Conservation (phyloP, 1,140 invertebrate genomes). For the Papilio machaon region DNA sequence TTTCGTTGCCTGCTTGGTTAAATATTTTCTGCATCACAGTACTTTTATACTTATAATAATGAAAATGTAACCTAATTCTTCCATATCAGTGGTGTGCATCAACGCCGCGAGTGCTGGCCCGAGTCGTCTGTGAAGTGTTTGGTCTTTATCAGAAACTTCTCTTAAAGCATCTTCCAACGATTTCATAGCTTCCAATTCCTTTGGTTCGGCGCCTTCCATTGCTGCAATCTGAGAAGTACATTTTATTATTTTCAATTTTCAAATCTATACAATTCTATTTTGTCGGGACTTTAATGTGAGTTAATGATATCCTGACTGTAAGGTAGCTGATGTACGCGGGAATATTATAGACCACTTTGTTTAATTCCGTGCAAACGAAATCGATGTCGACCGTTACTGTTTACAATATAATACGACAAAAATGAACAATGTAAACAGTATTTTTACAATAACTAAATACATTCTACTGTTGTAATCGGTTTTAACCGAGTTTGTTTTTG, state of each 20-base stretch:
- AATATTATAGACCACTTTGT: too few species aligned
- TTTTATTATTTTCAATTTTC: background rate
- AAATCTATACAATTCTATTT: background rate
- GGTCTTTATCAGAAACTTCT: constrained; percentile 50
- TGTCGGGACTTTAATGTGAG: too few species aligned
- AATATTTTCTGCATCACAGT: background rate
- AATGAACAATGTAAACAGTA: too few species aligned
- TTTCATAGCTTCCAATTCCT: constrained; percentile 54
- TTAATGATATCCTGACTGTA: too few species aligned
- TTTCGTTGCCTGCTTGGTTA: background rate
- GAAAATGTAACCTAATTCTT: constrained; percentile 50
- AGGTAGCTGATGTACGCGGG: too few species aligned
- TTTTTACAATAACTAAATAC: too few species aligned
- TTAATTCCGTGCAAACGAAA: too few species aligned
- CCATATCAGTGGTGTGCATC: constrained; percentile 54
- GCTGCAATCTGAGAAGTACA: constrained; percentile 56
- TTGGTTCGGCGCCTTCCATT: constrained; percentile 58
- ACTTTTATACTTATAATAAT: background rate
- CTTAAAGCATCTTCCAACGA: constrained; percentile 62
- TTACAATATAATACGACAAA: too few species aligned
- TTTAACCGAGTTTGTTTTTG: background rate
- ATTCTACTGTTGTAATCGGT: too few species aligned
- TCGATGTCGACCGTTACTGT: too few species aligned
- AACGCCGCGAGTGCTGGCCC: constrained; percentile 64
- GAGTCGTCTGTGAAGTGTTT: constrained; percentile 55